Base-by-base conservation (phyloP, 2,888 invertebrate genomes). In the Dinocampus coccinellae region DNA sequence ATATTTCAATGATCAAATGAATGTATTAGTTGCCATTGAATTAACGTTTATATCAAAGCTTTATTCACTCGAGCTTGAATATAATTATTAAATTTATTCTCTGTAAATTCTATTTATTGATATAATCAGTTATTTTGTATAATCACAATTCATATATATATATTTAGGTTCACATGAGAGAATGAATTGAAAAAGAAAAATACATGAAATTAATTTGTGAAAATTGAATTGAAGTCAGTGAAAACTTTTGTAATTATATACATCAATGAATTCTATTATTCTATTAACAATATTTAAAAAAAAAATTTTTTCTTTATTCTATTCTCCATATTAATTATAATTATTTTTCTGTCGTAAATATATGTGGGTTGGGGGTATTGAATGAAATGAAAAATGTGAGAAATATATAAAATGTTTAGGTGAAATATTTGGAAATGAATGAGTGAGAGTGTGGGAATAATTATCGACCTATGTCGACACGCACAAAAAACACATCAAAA, bases 71-170 rank as follows among this genome's bases (percentile, higher is more conserved):
- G 53, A 33, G 26, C 29, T 70, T 61, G 22, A 71, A 71, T 71
- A 71, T 65, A 33, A 70, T 71, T 62, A 71, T 71, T 66, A 16
- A 71, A 67, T 71, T n/a, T 66, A 29, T 39, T 24, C 22, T 33
- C 42, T 53, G 33, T 58, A 39, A 67, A 66, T 29, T n/a, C 47
- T 9, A 20, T 55, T n/a, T n/a, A 58, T 66, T 70, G 65, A 65
- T 20, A 47, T 58, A 47, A 34, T 29, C 64, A 65, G 65, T 65
- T 65, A 70, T 65, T 65, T 70, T 58, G n/a, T n/a, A 70, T 70
- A 33, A 70, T 65, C 36, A 42, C 22, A 16, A 52, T 64, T 52
- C 4, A 11, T 47, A 60, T 33, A 67, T 67, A 58, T 47, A 55
- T n/a, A n/a, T n/a, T n/a, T n/a, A n/a, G n/a, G n/a, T n/a, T n/a